phyloP scores from a whole-genome alignment of 2,888 invertebrate species.

The Dusona sp. region DNA sequence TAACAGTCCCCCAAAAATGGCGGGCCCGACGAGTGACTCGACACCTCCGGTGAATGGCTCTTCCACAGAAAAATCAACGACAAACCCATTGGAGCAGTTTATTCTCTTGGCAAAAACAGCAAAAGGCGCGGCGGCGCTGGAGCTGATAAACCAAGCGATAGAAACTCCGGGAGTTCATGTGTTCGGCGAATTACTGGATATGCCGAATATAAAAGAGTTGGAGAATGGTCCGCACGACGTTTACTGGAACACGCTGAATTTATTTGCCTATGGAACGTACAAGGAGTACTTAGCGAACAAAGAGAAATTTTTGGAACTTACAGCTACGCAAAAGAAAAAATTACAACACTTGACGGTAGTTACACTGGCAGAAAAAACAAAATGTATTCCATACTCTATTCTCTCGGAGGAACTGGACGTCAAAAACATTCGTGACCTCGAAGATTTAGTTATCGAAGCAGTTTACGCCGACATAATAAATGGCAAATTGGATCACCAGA shows the following conservation, averaged over 20 bases:
- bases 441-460: slow-evolving; percentile 99
- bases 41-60: slow-evolving; percentile 54
- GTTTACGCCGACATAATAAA: slow-evolving; percentile 98
- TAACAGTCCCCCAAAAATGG: slow-evolving; percentile 69
- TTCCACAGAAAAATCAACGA: slow-evolving; percentile 86
- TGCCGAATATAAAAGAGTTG: slow-evolving; percentile 95
- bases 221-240: slow-evolving; percentile 89
- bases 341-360: slow-evolving; percentile 97
- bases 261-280: slow-evolving; percentile 98
- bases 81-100: slow-evolving; percentile 95
- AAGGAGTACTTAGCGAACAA: slow-evolving; percentile 93
- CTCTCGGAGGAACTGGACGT: slow-evolving; percentile 95
- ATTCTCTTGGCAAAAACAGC: slow-evolving; percentile 94
- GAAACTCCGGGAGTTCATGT: slow-evolving; percentile 97
- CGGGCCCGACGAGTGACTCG: slow-evolving; percentile 68
- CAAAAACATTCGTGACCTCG: slow-evolving; percentile 95
- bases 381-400: slow-evolving; percentile 95
- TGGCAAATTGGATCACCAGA: slow-evolving; percentile 98
- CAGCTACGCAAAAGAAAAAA: slow-evolving; percentile 93
- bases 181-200: slow-evolving; percentile 96
- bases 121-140: slow-evolving; percentile 95
- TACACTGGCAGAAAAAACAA: slow-evolving; percentile 95
- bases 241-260: slow-evolving; percentile 93
- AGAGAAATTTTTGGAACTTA: slow-evolving; percentile 91
- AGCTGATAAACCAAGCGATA: slow-evolving; percentile 95